Conservation (phyloP, 2,888 invertebrate species). For the Hymenopus coronatus region DNA sequence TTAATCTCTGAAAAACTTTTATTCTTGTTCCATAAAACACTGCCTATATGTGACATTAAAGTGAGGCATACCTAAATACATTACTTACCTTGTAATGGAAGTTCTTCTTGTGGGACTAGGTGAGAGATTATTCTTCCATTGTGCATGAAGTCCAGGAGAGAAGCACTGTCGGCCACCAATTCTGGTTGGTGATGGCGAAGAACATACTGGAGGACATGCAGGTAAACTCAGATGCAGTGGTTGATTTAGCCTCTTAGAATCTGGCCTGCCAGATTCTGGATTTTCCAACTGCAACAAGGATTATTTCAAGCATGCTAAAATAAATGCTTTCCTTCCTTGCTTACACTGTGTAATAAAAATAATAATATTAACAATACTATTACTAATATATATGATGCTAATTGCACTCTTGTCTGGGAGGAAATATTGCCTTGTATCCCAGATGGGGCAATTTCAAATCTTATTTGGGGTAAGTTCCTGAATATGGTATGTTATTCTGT, state of each 20-base stretch:
- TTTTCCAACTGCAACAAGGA: neutral
- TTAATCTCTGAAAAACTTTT: no score
- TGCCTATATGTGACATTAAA: no score
- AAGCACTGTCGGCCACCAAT: conserved; percentile 52
- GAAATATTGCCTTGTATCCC: no score
- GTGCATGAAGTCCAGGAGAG: conserved; percentile 55
- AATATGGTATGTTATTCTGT: no score
- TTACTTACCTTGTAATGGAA: conserved; percentile 62
- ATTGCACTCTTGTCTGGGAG: no score
- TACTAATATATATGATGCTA: no score
- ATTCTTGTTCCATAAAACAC: no score
- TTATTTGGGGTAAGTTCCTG: no score
- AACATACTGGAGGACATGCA: conserved; percentile 51
- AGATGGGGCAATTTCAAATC: no score
- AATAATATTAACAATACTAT: no score
- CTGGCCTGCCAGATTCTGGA: neutral
- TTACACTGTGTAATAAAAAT: no score
- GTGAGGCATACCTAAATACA: no score
- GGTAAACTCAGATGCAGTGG: conserved; percentile 48
- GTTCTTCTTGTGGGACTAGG: conserved; percentile 83
- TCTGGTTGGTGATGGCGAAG: conserved; percentile 62
- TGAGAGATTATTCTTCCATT: conserved; percentile 57
- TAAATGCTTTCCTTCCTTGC: neutral
- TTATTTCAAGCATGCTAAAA: neutral
- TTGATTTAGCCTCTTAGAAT: conserved; percentile 12